Percentiles rank a stretch among this genome's conserved stretches.
phyloP scores from a whole-genome alignment of 2,113 vertebrate species.

The Larimichthys crocea region DNA sequence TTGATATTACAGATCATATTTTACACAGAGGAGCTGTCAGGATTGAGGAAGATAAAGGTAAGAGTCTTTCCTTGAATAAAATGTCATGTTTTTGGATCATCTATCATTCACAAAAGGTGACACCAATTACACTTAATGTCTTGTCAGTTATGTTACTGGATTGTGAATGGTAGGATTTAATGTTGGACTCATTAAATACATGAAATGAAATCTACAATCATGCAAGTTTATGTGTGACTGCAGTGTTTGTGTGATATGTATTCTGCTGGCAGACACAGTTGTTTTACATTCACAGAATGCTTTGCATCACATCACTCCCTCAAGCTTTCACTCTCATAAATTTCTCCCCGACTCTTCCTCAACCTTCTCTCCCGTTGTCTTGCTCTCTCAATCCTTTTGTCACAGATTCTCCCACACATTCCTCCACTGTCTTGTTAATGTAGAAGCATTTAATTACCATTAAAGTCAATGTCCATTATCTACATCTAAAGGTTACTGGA shows the following conservation, averaged over 20 bases:
- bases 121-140: neutral
- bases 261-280: constrained; percentile 51
- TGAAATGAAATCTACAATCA: neutral
- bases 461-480: neutral
- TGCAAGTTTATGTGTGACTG: constrained; percentile 7
- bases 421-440: neutral
- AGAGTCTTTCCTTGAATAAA: constrained; percentile 9
- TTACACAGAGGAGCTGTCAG: constrained; percentile 37
- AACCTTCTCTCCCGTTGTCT: neutral
- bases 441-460: constrained; percentile 10
- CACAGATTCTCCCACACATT: constrained; percentile 3
- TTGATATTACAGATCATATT: constrained; percentile 20
- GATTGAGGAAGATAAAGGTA: constrained; percentile 58
- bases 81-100: constrained; percentile 4
- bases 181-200: neutral
- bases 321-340: constrained; percentile 16
- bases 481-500: neutral
- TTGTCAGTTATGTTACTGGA: neutral
- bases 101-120: neutral
- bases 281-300: constrained; percentile 55
- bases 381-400: constrained; percentile 1
- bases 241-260: constrained; percentile 44
- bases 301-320: constrained; percentile 20
- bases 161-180: neutral
- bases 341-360: neutral